phyloP scores from a whole-genome alignment of 2,888 invertebrate genomes.

The Buathra laborator region DNA sequence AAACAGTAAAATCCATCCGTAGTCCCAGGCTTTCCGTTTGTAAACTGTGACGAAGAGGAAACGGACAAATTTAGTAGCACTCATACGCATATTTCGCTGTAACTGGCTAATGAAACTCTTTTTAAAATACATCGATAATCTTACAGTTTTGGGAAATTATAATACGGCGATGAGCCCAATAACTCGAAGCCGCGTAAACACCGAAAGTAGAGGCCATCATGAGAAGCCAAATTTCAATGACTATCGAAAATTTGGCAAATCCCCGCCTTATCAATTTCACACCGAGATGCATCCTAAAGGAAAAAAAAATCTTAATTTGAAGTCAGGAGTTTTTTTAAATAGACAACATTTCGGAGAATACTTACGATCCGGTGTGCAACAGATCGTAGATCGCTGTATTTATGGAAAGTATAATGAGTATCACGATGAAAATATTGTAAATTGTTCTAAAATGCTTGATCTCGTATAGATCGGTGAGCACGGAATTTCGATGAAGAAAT shows the following conservation, averaged over 20 bases:
- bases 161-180: conserved; percentile 85
- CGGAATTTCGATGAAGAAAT: conserved; percentile 91
- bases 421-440: conserved; percentile 94
- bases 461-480: conserved; percentile 92
- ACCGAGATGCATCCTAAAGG: conserved; percentile 87
- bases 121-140: conserved; percentile 10
- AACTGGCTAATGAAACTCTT: neutral
- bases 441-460: conserved; percentile 93
- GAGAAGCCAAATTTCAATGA: conserved; percentile 87
- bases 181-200: conserved; percentile 84
- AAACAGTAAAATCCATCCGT: conserved; percentile 81
- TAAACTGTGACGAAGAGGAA: conserved; percentile 79
- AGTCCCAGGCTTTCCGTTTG: conserved; percentile 83
- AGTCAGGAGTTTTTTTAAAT: neutral
- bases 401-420: conserved; percentile 90
- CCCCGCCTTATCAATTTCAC: conserved; percentile 87
- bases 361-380: conserved; percentile 91
- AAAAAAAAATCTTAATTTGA: conserved; percentile 16
- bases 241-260: conserved; percentile 88
- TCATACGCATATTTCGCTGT: neutral
- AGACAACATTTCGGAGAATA: conserved; percentile 70
- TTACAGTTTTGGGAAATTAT: conserved; percentile 82
- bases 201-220: conserved; percentile 85
- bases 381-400: conserved; percentile 91
- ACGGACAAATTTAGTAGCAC: conserved; percentile 3